phyloP scores from a whole-genome alignment of 2,888 invertebrate species.

The Ceratothoa steindachneri region DNA sequence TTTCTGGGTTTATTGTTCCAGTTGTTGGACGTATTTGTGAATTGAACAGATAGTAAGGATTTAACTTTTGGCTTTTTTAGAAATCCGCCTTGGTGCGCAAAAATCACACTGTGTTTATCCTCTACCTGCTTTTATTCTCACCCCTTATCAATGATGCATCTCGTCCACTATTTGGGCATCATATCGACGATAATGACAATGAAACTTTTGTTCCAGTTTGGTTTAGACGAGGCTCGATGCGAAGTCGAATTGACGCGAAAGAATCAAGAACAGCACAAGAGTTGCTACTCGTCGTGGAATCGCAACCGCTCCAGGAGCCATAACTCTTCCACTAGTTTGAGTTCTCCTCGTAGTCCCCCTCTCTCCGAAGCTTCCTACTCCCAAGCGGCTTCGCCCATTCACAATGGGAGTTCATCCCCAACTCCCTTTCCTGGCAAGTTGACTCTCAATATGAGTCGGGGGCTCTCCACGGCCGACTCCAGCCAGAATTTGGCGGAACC shows the following conservation, averaged over 20 bases:
- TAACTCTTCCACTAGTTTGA: neutral
- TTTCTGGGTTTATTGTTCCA: no score
- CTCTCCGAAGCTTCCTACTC: neutral
- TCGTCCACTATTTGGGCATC: no score
- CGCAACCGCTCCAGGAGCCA: conserved; percentile 17
- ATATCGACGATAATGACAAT: no score
- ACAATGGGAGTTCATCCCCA: neutral
- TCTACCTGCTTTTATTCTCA: no score
- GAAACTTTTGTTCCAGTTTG: conserved; percentile 38
- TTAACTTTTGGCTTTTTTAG: no score
- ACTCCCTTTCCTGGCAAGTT: neutral
- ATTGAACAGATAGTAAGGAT: no score
- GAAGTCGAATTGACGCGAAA: conserved; percentile 38
- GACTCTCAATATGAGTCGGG: neutral
- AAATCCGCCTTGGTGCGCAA: no score
- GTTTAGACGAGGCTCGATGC: conserved; percentile 39
- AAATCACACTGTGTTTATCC: no score
- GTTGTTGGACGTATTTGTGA: no score
- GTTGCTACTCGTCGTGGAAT: conserved; percentile 44
- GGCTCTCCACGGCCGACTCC: neutral
- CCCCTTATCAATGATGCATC: no score
- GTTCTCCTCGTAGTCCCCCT: neutral
- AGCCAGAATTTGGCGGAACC: neutral
- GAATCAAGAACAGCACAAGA: conserved; percentile 27
- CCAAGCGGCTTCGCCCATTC: neutral